Conservation (phyloP, 2,113 vertebrate species). For the Serinus canaria region DNA sequence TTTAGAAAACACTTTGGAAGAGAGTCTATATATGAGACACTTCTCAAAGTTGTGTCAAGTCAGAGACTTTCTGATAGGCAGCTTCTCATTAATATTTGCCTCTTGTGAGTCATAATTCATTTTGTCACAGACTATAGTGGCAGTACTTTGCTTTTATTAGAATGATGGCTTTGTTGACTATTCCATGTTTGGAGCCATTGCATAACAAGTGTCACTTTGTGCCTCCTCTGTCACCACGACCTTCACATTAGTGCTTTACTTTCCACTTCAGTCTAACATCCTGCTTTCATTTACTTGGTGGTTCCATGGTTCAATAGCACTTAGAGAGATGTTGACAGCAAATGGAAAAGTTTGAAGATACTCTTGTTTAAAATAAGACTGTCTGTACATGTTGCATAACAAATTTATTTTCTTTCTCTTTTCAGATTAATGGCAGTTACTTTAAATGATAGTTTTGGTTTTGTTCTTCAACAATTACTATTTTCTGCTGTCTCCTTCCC, state of each 20-base stretch:
- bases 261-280: constrained; percentile 39
- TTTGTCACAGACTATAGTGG: not conserved
- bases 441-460: not conserved
- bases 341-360: constrained; percentile 40
- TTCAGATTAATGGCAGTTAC: not conserved
- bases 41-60: not conserved
- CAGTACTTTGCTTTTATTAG: constrained; percentile 12
- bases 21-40: not conserved
- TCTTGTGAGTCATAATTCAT: constrained; percentile 1
- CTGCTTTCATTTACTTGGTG: constrained; percentile 40
- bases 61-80: not conserved
- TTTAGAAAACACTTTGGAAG: not conserved
- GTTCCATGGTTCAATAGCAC: constrained; percentile 36
- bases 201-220: not conserved
- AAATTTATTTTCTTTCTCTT: not conserved
- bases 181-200: not conserved
- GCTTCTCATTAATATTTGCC: constrained; percentile 27
- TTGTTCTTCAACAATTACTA: not conserved
- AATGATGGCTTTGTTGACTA: constrained; percentile 8
- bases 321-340: constrained; percentile 6
- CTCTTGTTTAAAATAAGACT: not conserved
- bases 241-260: constrained; percentile 18
- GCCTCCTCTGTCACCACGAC: constrained; percentile 5
- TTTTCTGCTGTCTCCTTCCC: not conserved
- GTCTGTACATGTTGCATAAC: not conserved